Percentiles rank a stretch among this genome's conserved stretches.
These are phyloP conservation scores for Drosophila orena DNA, from an alignment of 1,140 invertebrate species.

Conservation along the genomic window DNA sequence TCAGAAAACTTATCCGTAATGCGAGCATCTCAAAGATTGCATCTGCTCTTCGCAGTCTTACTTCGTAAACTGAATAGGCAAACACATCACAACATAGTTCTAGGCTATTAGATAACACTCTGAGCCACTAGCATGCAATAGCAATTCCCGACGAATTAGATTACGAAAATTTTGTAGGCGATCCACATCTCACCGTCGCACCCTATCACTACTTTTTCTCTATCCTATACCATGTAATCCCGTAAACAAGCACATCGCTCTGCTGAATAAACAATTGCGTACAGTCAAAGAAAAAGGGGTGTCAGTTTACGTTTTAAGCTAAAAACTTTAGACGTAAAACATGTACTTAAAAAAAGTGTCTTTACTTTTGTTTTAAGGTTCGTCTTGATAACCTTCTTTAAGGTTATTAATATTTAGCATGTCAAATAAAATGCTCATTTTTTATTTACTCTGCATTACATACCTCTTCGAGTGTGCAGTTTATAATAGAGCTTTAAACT, in stretches of 20 bases:
- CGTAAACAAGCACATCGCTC: background rate
- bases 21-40: conserved; percentile 28
- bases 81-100: background rate
- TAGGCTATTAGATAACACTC: conserved; percentile 29
- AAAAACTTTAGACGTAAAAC: background rate
- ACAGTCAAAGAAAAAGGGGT: background rate
- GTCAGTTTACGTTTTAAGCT: background rate
- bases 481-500: background rate
- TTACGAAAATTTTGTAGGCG: conserved; percentile 34
- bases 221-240: background rate
- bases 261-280: background rate
- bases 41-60: background rate
- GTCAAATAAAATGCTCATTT: no score
- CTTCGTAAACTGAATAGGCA: conserved; percentile 36
- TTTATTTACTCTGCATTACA: no score
- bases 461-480: background rate
- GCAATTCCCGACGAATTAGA: conserved; percentile 33
- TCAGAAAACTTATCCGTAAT: conserved; percentile 6
- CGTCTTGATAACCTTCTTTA: no score
- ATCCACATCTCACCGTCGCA: conserved; percentile 15
- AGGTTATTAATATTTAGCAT: no score
- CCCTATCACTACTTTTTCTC: conserved; percentile 2
- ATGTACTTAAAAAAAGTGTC: no score
- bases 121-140: conserved; percentile 49
- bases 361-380: no score